Evolutionary conservation across 2,797 vertebrate species (phyloP).

Genomic region (Masticophis lateralis): DNA sequence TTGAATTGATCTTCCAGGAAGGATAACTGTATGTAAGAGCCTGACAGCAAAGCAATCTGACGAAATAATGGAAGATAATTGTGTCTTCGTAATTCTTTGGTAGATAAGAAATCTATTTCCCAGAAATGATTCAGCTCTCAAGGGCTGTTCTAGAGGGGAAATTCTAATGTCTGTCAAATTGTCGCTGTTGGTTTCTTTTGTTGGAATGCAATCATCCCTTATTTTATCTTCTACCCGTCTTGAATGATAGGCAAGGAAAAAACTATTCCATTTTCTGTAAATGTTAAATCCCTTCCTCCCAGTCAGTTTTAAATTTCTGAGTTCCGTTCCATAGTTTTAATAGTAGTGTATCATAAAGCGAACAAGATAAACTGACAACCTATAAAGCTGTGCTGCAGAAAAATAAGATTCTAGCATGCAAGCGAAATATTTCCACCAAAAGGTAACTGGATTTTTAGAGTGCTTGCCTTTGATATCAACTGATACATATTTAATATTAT

Average conservation of each 20-base stretch:
- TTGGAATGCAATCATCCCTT: slow-evolving; percentile 6
- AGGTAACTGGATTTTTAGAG: neutral
- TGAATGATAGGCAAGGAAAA: neutral
- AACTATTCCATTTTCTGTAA: slow-evolving; percentile 16
- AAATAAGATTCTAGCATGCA: neutral
- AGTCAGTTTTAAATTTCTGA: neutral
- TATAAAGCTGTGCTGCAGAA: neutral
- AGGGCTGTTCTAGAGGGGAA: slow-evolving; percentile 30
- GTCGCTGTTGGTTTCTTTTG: neutral
- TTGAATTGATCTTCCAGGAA: neutral
- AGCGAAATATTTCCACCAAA: slow-evolving; percentile 3
- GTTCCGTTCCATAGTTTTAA: slow-evolving; percentile 24
- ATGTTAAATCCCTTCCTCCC: slow-evolving; percentile 22
- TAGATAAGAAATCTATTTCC: slow-evolving; percentile 23
- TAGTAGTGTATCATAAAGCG: slow-evolving; percentile 19
- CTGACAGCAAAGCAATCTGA: slow-evolving; percentile 15
- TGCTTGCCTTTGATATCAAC: neutral
- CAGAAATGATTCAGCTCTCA: slow-evolving; percentile 49
- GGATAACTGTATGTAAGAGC: slow-evolving; percentile 21
- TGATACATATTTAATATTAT: neutral
- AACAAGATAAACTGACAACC: slow-evolving; percentile 46
- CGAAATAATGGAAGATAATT: slow-evolving; percentile 36
- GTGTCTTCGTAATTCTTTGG: neutral
- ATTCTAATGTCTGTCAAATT: slow-evolving; percentile 7
- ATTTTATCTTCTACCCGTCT: slow-evolving; percentile 40